phyloP scores from a whole-genome alignment of 2,797 vertebrate genomes.

The Melanogrammus aeglefinus region DNA sequence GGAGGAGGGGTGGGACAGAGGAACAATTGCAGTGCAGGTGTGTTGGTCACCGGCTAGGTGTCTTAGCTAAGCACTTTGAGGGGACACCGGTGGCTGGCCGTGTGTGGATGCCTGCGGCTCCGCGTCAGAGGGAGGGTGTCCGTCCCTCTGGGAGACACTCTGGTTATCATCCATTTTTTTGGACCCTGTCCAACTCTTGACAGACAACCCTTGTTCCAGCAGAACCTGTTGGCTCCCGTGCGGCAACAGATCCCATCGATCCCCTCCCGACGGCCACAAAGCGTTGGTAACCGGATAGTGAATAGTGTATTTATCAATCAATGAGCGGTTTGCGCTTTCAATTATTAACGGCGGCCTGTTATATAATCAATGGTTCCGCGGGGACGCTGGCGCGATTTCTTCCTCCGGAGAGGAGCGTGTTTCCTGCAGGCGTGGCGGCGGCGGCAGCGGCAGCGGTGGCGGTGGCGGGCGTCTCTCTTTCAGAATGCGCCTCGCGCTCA shows the following conservation, averaged over 20 bases:
- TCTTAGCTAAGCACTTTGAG: too few relatives aligned
- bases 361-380: background rate
- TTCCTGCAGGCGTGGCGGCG: background rate
- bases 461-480: slow-evolving; percentile 36
- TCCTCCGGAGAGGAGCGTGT: background rate
- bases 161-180: background rate
- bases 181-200: background rate
- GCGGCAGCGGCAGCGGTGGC: too few relatives aligned
- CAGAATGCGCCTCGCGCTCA: slow-evolving; percentile 55
- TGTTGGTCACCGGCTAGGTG: too few relatives aligned
- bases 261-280: too few relatives aligned
- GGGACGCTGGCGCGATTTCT: background rate
- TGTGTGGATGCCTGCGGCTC: too few relatives aligned
- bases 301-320: background rate
- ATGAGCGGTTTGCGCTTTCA: background rate
- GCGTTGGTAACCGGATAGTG: background rate
- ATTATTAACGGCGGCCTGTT: background rate
- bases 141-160: background rate
- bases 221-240: background rate
- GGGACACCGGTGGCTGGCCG: too few relatives aligned
- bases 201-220: too few relatives aligned
- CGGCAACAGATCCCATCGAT: background rate
- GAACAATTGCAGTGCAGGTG: too few relatives aligned
- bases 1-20: too few relatives aligned
- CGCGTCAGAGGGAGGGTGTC: background rate